Base-by-base conservation (phyloP, 2,113 vertebrate species). In the Cyprinodon tularosa region DNA sequence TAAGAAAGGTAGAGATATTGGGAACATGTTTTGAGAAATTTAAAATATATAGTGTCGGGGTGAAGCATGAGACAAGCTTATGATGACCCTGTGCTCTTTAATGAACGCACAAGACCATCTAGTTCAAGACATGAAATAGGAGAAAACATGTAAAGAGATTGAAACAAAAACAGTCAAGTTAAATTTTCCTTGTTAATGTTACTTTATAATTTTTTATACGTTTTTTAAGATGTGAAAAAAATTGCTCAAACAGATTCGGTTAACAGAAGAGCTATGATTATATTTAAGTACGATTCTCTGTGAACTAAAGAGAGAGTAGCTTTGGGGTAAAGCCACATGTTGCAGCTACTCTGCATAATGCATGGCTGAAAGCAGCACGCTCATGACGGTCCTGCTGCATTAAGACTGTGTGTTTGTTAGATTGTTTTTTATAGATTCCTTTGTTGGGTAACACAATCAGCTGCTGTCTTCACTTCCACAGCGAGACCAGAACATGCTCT, bases 401-500 rank as follows among this genome's bases (percentile, higher is more conserved):
- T 74, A 22, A 8, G 77, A 67, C 15, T 62, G 65, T 57, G 60
- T 72, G n/a, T 57, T 66, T 72, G 17, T 77, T n/a, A 65, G 67
- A 50, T 70, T 84, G 62, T 67, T 77, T 86, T 85, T 57, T 80
- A 66, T 75, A 84, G 64, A 77, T 72, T 63, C 84, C 69, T 66
- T 83, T 60, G 15, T 47, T 50, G 68, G 72, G 50, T 87, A 68
- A 73, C 39, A 82, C 86, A 83, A 14, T 86, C 80, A 73, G 80
- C 68, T 69, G 3, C 79, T 60, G 36, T 67, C 83, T 72, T 68
- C 68, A 42, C 37, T 8, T 74, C 65, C n/a, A 47, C 29, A 86
- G 91, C 85, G 84, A 86, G 68, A 82, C 74, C 88, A 90, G 84
- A 89, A 66, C 75, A 66, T 78, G 76, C 12, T 68, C 77, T 45